Evolutionary conservation across 2,797 vertebrate species (phyloP).

Genomic region (Anabacerthia variegaticeps): DNA sequence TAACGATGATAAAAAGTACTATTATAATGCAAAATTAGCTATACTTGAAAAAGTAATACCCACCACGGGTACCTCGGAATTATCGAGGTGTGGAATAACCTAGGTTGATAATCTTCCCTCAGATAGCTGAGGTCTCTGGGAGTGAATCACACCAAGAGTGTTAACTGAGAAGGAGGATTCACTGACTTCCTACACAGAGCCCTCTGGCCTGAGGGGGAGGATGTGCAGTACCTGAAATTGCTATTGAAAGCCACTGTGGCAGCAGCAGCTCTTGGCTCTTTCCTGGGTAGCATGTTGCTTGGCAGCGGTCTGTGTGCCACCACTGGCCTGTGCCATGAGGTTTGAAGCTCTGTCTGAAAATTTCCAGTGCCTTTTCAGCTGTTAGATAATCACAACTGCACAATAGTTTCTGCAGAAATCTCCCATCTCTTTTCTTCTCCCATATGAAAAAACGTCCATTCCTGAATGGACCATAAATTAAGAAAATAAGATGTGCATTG

Average conservation of each 20-base stretch:
- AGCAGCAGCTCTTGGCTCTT: neutral
- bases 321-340: neutral
- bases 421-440: neutral
- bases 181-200: neutral
- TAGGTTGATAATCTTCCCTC: neutral
- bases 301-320: neutral
- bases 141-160: neutral
- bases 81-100: fast-evolving
- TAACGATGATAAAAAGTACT: neutral
- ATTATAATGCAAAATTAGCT: neutral
- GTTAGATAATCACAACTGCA: neutral
- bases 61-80: neutral
- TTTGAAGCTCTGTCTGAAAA: neutral
- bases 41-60: neutral
- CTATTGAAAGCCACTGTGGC: neutral
- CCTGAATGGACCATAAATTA: neutral
- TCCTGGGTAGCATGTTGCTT: fast-evolving
- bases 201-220: neutral
- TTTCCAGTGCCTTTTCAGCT: neutral
- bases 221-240: neutral
- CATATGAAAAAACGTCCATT: neutral
- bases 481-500: neutral
- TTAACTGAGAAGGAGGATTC: neutral
- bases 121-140: neutral
- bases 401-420: neutral